A percentile compares a stretch with the other conserved stretches of the same genome.
Conservation (phyloP, 2,113 vertebrate species). For the Morphnarchus princeps region DNA sequence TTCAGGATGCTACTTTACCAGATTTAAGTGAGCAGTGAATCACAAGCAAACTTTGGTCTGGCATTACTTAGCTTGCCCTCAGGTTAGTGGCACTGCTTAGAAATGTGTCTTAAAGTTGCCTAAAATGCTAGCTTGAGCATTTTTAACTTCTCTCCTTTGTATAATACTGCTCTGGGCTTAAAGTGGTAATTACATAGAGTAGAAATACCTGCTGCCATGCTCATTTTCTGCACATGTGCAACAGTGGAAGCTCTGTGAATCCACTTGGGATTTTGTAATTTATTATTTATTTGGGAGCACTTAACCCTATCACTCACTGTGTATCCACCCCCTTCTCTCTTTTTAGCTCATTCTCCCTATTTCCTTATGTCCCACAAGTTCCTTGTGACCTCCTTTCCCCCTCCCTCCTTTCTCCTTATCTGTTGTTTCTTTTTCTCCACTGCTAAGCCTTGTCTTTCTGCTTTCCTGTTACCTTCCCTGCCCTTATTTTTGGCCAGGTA, state of each 20-base stretch:
- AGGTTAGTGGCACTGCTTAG: neutral
- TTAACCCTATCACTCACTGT: neutral
- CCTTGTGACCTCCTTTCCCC: neutral
- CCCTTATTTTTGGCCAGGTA: neutral
- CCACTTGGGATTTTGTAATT: neutral
- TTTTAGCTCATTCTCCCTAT: neutral
- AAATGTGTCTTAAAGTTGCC: constrained; percentile 3
- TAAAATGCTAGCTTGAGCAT: constrained; percentile 8
- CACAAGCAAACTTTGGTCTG: neutral
- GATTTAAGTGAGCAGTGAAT: constrained; percentile 42
- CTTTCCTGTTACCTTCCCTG: neutral
- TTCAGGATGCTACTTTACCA: constrained; percentile 20
- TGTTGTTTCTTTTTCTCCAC: neutral
- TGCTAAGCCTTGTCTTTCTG: neutral
- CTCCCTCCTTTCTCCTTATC: neutral
- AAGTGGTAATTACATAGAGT: neutral
- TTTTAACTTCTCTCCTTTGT: constrained; percentile 16
- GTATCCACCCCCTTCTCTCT: neutral
- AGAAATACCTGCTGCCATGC: neutral
- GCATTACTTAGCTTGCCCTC: neutral
- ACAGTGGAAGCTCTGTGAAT: neutral
- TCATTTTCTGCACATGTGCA: neutral
- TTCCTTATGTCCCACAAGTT: neutral
- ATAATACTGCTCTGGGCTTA: neutral
- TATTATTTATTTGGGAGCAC: neutral